Conservation (phyloP, 1,140 invertebrate genomes). For the Sinella curviseta region DNA sequence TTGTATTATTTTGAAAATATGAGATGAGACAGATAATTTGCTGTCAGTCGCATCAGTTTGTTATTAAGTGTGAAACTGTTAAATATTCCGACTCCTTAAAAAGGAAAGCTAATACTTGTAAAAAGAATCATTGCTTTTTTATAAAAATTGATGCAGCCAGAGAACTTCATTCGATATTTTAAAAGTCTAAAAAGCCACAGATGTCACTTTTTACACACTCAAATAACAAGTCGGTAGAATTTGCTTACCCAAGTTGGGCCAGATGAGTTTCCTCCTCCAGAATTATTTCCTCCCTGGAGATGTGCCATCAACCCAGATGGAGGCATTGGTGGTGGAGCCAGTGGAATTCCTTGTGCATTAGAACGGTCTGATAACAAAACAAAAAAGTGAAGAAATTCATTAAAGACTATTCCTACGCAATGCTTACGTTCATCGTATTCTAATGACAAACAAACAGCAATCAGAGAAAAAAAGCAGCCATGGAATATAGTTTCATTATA, state of each 20-base stretch:
- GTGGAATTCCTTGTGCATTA: conserved; percentile 28
- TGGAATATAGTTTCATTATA: neutral
- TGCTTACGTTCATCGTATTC: too few relatives aligned
- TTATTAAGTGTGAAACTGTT: too few relatives aligned
- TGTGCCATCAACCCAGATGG: conserved; percentile 43
- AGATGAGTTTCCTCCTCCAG: neutral
- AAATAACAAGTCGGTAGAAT: neutral
- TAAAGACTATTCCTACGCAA: neutral
- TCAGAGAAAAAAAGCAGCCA: conserved; percentile 29
- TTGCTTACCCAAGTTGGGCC: conserved; percentile 46
- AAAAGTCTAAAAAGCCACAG: neutral
- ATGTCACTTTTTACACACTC: too few relatives aligned
- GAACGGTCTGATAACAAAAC: conserved; percentile 1
- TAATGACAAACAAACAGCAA: neutral
- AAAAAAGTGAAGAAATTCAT: neutral
- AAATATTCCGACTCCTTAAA: too few relatives aligned
- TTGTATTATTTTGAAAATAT: too few relatives aligned
- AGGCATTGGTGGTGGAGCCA: conserved; percentile 49
- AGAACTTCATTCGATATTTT: neutral
- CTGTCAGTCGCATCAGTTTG: too few relatives aligned
- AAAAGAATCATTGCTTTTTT: too few relatives aligned
- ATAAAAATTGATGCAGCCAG: too few relatives aligned
- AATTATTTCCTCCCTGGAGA: conserved; percentile 31
- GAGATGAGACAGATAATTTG: too few relatives aligned
- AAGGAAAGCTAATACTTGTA: too few relatives aligned